Conservation (phyloP, 2,888 invertebrate species). For the Kuschelorhynchus macadamiae region DNA sequence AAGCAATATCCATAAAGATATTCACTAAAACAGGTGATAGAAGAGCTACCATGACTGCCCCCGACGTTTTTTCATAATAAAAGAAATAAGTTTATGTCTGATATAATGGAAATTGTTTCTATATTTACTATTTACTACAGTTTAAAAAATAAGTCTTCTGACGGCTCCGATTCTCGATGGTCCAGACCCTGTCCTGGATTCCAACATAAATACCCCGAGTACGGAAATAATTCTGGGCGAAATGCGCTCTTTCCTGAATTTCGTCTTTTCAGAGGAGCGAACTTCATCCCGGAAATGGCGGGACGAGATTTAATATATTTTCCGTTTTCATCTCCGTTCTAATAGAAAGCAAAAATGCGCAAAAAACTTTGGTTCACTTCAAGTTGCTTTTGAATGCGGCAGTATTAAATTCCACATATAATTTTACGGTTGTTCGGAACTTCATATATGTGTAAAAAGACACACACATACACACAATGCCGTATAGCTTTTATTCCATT, state of each 20-base stretch:
- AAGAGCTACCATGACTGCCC: no score
- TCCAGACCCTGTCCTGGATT: slow-evolving; percentile 9
- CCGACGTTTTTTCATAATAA: no score
- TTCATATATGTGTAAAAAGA: no score
- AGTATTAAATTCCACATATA: neutral
- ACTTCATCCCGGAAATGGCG: slow-evolving; percentile 40
- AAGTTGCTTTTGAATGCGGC: slow-evolving; percentile 2
- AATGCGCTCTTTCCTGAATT: slow-evolving; percentile 29
- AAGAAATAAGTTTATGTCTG: no score
- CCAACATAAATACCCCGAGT: slow-evolving; percentile 12
- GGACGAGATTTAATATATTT: slow-evolving; percentile 37
- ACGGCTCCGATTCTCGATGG: no score
- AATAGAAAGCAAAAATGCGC: neutral
- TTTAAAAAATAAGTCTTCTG: no score
- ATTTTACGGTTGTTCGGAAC: neutral
- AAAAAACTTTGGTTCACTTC: slow-evolving; percentile 14
- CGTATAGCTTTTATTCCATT: no score
- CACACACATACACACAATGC: no score
- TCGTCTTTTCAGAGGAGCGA: slow-evolving; percentile 35
- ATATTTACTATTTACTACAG: no score
- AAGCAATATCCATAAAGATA: no score
- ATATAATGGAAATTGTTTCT: no score
- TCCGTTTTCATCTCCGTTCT: slow-evolving; percentile 42
- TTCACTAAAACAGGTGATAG: no score
- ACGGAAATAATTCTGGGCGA: slow-evolving; percentile 33